A percentile compares a stretch with the other conserved stretches of the same genome.
phyloP scores from a whole-genome alignment of 2,888 invertebrate species.

The Ectemnius lituratus region DNA sequence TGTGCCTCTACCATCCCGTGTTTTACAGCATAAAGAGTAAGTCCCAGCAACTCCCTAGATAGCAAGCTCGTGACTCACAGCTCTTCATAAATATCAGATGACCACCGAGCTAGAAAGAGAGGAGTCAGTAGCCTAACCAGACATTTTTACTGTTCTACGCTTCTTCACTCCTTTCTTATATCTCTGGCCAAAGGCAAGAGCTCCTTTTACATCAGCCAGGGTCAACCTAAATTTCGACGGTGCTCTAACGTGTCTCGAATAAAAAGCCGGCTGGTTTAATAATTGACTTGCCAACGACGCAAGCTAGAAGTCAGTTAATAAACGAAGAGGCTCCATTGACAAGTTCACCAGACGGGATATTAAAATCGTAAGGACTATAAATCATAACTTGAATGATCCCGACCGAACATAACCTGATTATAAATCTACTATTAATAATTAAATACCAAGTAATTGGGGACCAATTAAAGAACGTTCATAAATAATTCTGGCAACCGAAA shows the following conservation, averaged over 20 bases:
- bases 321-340: too few species aligned
- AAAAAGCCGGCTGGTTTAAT: neutral
- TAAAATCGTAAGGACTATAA: too few species aligned
- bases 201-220: constrained; percentile 26
- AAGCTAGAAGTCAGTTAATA: too few species aligned
- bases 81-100: constrained; percentile 68
- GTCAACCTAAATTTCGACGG: constrained; percentile 43
- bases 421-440: too few species aligned
- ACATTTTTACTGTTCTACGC: constrained; percentile 43
- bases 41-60: constrained; percentile 37
- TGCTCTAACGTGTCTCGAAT: constrained; percentile 43
- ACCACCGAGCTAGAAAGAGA: constrained; percentile 49
- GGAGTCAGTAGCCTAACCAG: constrained; percentile 51
- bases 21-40: constrained; percentile 21
- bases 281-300: too few species aligned
- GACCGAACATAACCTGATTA: too few species aligned
- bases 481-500: too few species aligned
- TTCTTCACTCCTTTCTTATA: constrained; percentile 18
- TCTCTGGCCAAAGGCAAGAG: constrained; percentile 34
- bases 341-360: too few species aligned
- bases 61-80: constrained; percentile 48
- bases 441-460: too few species aligned
- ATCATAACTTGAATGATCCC: too few species aligned
- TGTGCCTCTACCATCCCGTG: neutral
- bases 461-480: too few species aligned